Percentiles rank a stretch among this genome's conserved stretches.
Evolutionary conservation across 2,888 invertebrate genomes (phyloP).

Genomic region (Parascotia fuliginaria): DNA sequence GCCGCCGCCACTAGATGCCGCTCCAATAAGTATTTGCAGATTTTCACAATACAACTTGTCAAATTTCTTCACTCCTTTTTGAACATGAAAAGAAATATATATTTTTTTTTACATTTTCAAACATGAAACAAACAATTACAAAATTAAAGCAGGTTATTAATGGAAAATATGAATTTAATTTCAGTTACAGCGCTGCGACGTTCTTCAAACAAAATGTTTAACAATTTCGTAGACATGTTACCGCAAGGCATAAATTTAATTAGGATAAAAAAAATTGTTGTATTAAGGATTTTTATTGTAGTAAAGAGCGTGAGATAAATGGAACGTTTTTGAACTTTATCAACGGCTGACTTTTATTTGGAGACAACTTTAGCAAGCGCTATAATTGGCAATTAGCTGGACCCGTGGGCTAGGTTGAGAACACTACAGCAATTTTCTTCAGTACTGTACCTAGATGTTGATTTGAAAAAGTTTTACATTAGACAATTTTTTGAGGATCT

Average conservation of each 20-base stretch:
- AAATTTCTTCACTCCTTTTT: too few relatives aligned
- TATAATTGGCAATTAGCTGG: conserved; percentile 64
- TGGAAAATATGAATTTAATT: background rate
- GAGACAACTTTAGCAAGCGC: conserved; percentile 41
- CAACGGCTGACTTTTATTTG: conserved; percentile 42
- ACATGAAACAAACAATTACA: too few relatives aligned
- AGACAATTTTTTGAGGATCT: background rate
- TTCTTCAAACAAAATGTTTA: background rate
- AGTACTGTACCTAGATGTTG: conserved; percentile 30
- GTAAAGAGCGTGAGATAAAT: conserved; percentile 29
- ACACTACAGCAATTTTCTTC: conserved; percentile 36
- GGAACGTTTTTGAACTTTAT: conserved; percentile 33
- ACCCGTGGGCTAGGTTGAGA: conserved; percentile 42
- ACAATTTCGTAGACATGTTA: background rate
- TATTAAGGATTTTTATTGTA: conserved; percentile 19
- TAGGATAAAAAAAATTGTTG: conserved; percentile 20
- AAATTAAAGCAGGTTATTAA: background rate
- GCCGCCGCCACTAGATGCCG: conserved; percentile 62
- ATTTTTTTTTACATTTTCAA: background rate
- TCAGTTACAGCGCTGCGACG: background rate
- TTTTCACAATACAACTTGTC: background rate
- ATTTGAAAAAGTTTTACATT: conserved; percentile 20
- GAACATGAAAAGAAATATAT: background rate
- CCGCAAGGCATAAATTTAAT: conserved; percentile 20
- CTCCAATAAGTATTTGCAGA: conserved; percentile 21